phyloP scores from a whole-genome alignment of 2,888 invertebrate species.

The Tetragnatha montana region DNA sequence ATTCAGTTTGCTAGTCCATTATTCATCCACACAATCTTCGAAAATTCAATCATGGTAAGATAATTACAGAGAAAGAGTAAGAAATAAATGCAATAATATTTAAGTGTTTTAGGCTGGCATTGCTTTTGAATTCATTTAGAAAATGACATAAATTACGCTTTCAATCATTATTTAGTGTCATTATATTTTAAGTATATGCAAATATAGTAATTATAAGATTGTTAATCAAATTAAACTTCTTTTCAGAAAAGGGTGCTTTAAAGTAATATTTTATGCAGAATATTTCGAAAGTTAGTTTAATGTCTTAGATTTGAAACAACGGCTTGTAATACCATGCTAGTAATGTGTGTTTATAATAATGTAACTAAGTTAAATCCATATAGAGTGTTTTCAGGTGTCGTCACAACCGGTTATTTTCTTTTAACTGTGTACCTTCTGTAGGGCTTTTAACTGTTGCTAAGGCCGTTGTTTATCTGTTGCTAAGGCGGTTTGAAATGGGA shows the following conservation, averaged over 20 bases:
- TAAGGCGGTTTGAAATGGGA: too few relatives aligned
- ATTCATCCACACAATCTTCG: slow-evolving; percentile 1
- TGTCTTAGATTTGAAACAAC: too few relatives aligned
- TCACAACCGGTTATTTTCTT: too few relatives aligned
- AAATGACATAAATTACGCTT: neutral
- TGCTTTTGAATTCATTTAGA: neutral
- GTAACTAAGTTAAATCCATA: too few relatives aligned
- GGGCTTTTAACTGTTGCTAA: too few relatives aligned
- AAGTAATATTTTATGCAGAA: neutral
- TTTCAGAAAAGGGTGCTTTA: neutral
- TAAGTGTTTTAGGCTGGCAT: neutral
- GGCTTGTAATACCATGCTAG: too few relatives aligned
- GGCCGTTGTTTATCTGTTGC: too few relatives aligned
- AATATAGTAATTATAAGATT: slow-evolving; percentile 19
- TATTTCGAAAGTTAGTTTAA: too few relatives aligned
- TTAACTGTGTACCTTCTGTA: too few relatives aligned
- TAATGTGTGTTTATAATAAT: too few relatives aligned
- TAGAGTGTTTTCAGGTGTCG: too few relatives aligned
- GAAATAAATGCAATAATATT: neutral
- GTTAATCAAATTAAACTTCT: slow-evolving; percentile 3
- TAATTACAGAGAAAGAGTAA: slow-evolving; percentile 5
- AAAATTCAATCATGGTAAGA: slow-evolving; percentile 17
- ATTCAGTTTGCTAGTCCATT: slow-evolving; percentile 7
- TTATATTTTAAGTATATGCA: slow-evolving; percentile 14
- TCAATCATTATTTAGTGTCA: neutral